Percentiles rank a stretch among this genome's conserved stretches.
Conservation (phyloP, 2,113 vertebrate species). For the Dicentrarchus labrax region DNA sequence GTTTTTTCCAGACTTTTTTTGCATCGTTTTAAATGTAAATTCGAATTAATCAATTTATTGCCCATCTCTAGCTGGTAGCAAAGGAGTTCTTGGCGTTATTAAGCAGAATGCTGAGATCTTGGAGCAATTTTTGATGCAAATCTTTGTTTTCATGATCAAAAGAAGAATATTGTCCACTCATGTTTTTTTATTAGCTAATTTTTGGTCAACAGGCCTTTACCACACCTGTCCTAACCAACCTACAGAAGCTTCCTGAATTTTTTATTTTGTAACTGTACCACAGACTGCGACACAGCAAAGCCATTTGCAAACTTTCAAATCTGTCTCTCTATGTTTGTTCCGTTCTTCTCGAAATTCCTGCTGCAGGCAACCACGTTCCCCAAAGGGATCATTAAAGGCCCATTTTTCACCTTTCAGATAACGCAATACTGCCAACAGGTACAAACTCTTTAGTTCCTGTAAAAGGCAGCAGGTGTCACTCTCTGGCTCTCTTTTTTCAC, state of each 20-base stretch:
- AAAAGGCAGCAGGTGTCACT: slow-evolving; percentile 1
- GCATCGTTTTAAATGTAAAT: too few species aligned
- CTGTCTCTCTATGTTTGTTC: not conserved
- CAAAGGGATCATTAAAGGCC: not conserved
- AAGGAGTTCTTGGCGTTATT: too few species aligned
- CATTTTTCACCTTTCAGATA: not conserved
- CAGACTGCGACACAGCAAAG: not conserved
- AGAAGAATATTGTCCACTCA: not conserved
- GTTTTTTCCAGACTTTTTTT: too few species aligned
- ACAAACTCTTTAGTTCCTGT: too few species aligned
- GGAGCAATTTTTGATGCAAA: not conserved
- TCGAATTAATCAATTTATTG: too few species aligned
- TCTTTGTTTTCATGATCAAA: not conserved
- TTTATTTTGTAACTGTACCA: not conserved
- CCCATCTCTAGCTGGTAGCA: too few species aligned
- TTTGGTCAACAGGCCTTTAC: too few species aligned
- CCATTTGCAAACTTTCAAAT: not conserved
- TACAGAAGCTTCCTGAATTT: not conserved
- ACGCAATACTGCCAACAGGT: not conserved
- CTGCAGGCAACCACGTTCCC: not conserved
- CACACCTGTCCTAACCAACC: too few species aligned
- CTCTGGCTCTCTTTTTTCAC: too few species aligned
- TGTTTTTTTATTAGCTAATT: not conserved
- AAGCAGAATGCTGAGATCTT: too few species aligned
- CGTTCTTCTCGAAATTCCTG: not conserved